Percentiles rank a stretch among this genome's conserved stretches.
Evolutionary conservation across 1,140 invertebrate species (phyloP).

Genomic region (Helicoverpa armigera): DNA sequence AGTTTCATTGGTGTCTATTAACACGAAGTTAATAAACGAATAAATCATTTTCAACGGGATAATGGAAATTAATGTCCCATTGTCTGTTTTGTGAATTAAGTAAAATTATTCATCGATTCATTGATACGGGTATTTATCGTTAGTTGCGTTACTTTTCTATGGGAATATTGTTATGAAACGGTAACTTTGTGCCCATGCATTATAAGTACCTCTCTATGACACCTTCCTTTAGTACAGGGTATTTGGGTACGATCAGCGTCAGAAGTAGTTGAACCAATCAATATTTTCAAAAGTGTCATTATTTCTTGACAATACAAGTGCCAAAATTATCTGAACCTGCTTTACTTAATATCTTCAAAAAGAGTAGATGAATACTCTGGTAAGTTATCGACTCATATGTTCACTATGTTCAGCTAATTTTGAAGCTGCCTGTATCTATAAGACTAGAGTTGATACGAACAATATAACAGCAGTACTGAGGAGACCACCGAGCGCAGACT

Average conservation of each 20-base stretch:
- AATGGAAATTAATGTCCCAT: slow-evolving; percentile 22
- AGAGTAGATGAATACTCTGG: no score
- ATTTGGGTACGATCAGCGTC: not conserved
- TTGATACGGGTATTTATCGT: slow-evolving; percentile 29
- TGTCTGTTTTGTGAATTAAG: slow-evolving; percentile 32
- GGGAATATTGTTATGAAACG: slow-evolving; percentile 7
- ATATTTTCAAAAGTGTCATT: no score
- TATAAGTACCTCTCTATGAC: not conserved
- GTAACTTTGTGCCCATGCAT: not conserved
- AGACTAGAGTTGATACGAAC: slow-evolving; percentile 58
- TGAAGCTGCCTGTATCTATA: no score
- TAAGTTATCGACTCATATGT: no score
- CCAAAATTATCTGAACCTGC: no score
- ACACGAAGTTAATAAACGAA: no score
- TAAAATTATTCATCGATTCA: slow-evolving; percentile 18
- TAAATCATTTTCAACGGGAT: slow-evolving; percentile 6
- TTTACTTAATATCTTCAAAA: no score
- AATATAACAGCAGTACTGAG: slow-evolving; percentile 80
- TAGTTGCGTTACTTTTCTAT: slow-evolving; percentile 22
- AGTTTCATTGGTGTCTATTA: no score
- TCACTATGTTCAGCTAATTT: no score
- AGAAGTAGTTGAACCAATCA: no score
- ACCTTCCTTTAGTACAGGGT: not conserved
- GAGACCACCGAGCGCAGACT: slow-evolving; percentile 75
- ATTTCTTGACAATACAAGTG: no score